Percentiles rank a stretch among this genome's conserved stretches.
These are phyloP conservation scores for Daktulosphaira vitifoliae DNA, from an alignment of 1,140 invertebrate genomes.

Conservation along the genomic window DNA sequence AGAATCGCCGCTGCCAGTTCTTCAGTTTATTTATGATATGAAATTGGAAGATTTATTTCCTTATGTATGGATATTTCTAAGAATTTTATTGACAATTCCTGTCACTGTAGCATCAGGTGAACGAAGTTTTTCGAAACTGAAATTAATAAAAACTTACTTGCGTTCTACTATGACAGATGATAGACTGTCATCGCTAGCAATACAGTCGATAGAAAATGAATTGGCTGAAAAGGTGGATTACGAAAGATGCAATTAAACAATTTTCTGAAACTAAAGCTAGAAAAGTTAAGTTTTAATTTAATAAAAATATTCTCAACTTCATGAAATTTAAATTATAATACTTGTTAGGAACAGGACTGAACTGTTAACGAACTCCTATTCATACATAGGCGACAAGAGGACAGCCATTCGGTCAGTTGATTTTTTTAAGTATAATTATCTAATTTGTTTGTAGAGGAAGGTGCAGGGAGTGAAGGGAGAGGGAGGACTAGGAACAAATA, in stretches of 20 bases:
- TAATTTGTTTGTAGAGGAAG: no score
- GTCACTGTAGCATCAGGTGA: slow-evolving; percentile 40
- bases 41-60: slow-evolving; percentile 3
- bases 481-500: no score
- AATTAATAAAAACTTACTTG: slow-evolving; percentile 41
- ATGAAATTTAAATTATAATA: no score
- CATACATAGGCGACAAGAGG: no score
- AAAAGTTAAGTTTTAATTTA: slow-evolving; percentile 16
- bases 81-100: slow-evolving; percentile 33
- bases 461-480: no score
- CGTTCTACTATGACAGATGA: slow-evolving; percentile 39
- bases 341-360: no score
- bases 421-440: no score
- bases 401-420: no score
- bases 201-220: slow-evolving; percentile 7
- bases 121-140: no score
- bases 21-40: slow-evolving; percentile 18
- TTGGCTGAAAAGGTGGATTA: slow-evolving; percentile 6
- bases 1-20: not conserved
- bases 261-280: slow-evolving; percentile 9
- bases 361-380: no score
- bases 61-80: slow-evolving; percentile 5
- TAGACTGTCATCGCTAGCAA: slow-evolving; percentile 38
- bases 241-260: slow-evolving; percentile 2
- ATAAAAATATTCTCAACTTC: no score